phyloP scores from a whole-genome alignment of 2,113 vertebrate genomes.

The Thalassoma bifasciatum region DNA sequence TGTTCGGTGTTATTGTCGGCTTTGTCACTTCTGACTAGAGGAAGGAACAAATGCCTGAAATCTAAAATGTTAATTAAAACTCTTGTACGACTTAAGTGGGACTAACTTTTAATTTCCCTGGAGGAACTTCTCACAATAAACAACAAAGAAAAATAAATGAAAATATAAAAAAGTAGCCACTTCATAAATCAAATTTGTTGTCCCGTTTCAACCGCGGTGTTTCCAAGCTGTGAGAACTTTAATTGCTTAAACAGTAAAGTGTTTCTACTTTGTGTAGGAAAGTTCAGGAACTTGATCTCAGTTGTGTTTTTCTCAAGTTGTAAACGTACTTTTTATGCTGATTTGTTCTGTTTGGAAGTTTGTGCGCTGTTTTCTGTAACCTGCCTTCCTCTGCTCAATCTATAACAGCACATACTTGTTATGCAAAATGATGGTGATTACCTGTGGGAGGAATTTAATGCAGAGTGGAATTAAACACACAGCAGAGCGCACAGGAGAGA shows the following conservation, averaged over 20 bases:
- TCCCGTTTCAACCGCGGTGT: not conserved
- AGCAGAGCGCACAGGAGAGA: not conserved
- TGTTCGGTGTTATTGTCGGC: not conserved
- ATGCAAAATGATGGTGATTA: slow-evolving; percentile 1
- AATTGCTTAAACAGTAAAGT: slow-evolving; percentile 1
- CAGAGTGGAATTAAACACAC: not conserved
- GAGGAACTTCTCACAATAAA: slow-evolving; percentile 6
- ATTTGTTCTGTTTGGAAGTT: not conserved
- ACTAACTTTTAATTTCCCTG: slow-evolving; percentile 40
- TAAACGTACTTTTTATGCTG: not conserved
- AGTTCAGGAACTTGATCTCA: slow-evolving; percentile 1
- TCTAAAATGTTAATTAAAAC: not conserved
- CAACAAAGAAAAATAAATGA: slow-evolving; percentile 7
- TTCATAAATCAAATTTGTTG: not conserved
- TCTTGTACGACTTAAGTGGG: not conserved
- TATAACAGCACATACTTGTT: not conserved
- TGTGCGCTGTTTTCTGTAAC: too few species aligned
- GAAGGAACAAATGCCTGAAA: not conserved
- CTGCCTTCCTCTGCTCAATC: not conserved
- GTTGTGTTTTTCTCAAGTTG: not conserved
- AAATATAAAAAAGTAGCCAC: not conserved
- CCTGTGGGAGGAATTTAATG: not conserved
- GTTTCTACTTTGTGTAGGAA: not conserved
- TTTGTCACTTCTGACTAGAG: not conserved
- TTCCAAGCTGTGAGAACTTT: not conserved